Conservation (phyloP, 2,888 invertebrate species). For the Acrobeloides nanus region DNA sequence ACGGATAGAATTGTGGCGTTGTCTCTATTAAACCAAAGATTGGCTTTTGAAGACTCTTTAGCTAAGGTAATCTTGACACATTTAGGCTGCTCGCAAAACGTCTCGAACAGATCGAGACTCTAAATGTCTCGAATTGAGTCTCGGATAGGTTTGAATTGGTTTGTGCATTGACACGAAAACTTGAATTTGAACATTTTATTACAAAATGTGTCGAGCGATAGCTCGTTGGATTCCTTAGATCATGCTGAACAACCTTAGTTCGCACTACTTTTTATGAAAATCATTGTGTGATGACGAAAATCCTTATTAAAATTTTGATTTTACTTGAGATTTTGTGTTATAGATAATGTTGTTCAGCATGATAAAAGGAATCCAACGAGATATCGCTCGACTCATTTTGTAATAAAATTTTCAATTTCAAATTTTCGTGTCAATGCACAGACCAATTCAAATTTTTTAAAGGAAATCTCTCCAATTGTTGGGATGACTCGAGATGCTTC, state of each 20-base stretch:
- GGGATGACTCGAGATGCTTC: slow-evolving; percentile 37
- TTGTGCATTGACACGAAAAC: slow-evolving; percentile 6
- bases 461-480: slow-evolving; percentile 21
- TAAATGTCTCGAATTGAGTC: too few species aligned
- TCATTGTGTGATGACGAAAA: too few species aligned
- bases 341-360: background rate
- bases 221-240: too few species aligned
- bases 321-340: too few species aligned
- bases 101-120: too few species aligned
- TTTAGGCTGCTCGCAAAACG: too few species aligned
- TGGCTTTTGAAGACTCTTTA: slow-evolving; percentile 43
- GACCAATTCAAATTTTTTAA: background rate
- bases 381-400: background rate
- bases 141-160: too few species aligned
- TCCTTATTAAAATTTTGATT: too few species aligned
- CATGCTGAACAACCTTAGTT: too few species aligned
- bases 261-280: too few species aligned
- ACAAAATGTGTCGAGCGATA: too few species aligned
- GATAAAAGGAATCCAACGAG: background rate
- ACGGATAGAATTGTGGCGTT: slow-evolving; percentile 38
- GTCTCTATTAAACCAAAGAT: slow-evolving; percentile 34
- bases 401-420: slow-evolving; percentile 8
- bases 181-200: background rate
- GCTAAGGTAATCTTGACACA: slow-evolving; percentile 20
- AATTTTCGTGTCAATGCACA: too few species aligned